Conservation (phyloP, 2,888 invertebrate species). For the Monoplex corrugatus region DNA sequence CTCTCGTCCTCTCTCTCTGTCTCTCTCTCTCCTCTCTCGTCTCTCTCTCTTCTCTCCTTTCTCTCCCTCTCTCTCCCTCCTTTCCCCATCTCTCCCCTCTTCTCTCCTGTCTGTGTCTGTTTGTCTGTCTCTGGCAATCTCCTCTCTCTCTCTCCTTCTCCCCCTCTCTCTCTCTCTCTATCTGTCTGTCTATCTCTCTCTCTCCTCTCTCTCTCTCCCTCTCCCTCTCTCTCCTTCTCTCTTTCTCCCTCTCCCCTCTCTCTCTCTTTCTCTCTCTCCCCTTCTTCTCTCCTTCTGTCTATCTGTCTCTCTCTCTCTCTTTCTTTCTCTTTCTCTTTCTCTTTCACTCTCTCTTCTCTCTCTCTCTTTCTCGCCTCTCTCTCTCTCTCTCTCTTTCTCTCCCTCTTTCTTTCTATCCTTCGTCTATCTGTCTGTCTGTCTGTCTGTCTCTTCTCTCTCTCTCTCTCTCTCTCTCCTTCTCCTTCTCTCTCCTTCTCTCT, state of each 20-base stretch:
- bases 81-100: not conserved
- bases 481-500: not conserved
- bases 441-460: not conserved
- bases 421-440: not conserved
- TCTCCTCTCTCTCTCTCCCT: not conserved
- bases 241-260: not conserved
- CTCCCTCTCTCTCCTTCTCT: not conserved
- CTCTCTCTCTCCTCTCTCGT: too few relatives aligned
- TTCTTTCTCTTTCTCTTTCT: not conserved
- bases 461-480: not conserved
- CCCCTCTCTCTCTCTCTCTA: not conserved
- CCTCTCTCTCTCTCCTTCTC: not conserved
- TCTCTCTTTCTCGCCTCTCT: not conserved
- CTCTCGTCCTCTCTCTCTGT: too few relatives aligned
- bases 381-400: not conserved
- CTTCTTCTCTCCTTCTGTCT: not conserved
- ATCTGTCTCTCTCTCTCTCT: not conserved
- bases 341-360: not conserved
- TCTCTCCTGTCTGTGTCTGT: not conserved
- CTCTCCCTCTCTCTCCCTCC: not conserved
- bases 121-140: not conserved
- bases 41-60: not conserved
- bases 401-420: not conserved
- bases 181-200: not conserved
- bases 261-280: not conserved